Evolutionary conservation across 2,888 invertebrate genomes (phyloP).

Genomic region (Leptinotarsa peninsularis): DNA sequence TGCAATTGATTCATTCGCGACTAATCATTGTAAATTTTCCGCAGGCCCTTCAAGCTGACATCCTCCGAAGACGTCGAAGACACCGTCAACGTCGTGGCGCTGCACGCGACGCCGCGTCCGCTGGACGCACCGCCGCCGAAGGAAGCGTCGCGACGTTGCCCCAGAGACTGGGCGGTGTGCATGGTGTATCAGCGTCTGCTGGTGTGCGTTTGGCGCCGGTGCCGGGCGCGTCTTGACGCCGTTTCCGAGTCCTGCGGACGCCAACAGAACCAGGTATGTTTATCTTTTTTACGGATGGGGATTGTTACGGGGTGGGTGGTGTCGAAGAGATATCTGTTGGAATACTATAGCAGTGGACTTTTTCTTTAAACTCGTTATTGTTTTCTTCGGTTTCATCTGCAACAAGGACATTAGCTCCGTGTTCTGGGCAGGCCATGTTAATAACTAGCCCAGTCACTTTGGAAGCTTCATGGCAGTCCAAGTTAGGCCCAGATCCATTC

Average conservation of each 20-base stretch:
- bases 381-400: too few relatives aligned
- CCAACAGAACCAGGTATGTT: constrained; percentile 38
- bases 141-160: constrained; percentile 49
- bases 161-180: constrained; percentile 52
- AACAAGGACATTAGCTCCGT: too few relatives aligned
- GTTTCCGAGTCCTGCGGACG: constrained; percentile 47
- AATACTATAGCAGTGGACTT: too few relatives aligned
- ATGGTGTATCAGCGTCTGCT: constrained; percentile 50
- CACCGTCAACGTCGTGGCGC: constrained; percentile 29
- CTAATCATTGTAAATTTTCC: neutral
- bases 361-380: too few relatives aligned
- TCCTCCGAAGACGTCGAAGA: constrained; percentile 24
- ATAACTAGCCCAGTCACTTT: too few relatives aligned
- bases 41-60: constrained; percentile 20
- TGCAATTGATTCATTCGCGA: neutral
- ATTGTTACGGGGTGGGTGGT: too few relatives aligned
- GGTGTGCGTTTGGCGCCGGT: constrained; percentile 53
- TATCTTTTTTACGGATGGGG: neutral
- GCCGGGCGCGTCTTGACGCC: constrained; percentile 42
- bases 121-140: constrained; percentile 48
- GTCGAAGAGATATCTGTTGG: too few relatives aligned
- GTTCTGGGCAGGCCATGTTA: too few relatives aligned
- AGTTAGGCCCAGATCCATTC: too few relatives aligned
- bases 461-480: too few relatives aligned
- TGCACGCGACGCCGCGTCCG: constrained; percentile 52